A percentile compares a stretch with the other conserved stretches of the same genome.
Conservation (phyloP, 53 echinoderm and acorn worm species). For the Temnopleurus reevesii region DNA sequence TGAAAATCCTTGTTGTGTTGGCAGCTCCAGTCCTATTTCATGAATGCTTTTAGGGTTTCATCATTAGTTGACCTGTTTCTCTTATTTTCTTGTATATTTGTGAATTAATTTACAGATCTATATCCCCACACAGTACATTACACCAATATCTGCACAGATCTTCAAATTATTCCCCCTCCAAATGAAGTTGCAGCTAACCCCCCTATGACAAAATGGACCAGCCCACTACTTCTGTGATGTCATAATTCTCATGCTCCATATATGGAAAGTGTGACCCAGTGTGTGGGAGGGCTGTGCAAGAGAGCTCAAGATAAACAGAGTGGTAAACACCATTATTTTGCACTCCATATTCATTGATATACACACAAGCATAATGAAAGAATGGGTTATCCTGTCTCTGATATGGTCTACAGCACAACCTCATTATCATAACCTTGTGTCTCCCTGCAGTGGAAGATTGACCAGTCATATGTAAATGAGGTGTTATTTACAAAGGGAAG, state of each 20-base stretch:
- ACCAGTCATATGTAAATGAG: constrained; percentile 28
- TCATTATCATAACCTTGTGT: not conserved
- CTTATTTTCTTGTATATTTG: no score
- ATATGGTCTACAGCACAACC: not conserved
- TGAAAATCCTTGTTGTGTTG: no score
- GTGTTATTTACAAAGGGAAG: not conserved
- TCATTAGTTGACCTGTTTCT: no score
- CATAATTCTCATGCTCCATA: not conserved
- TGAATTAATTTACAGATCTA: not conserved
- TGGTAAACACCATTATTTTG: not conserved
- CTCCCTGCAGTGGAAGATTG: not conserved
- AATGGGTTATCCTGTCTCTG: not conserved
- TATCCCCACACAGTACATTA: no score
- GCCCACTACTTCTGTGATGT: constrained; percentile 20
- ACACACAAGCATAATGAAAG: not conserved
- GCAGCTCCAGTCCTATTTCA: no score
- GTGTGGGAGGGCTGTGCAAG: constrained; percentile 50
- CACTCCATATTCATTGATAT: not conserved
- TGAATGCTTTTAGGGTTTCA: not conserved
- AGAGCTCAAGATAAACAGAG: constrained; percentile 17
- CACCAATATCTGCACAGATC: no score
- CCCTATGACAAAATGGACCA: not conserved
- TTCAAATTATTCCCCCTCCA: not conserved
- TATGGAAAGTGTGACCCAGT: constrained; percentile 32
- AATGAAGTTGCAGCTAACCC: not conserved